Evolutionary conservation across 2,797 vertebrate species (phyloP), one percentile per base, ranked within the genome.

Genomic region (Parotocinclus haroldoi): DNA sequence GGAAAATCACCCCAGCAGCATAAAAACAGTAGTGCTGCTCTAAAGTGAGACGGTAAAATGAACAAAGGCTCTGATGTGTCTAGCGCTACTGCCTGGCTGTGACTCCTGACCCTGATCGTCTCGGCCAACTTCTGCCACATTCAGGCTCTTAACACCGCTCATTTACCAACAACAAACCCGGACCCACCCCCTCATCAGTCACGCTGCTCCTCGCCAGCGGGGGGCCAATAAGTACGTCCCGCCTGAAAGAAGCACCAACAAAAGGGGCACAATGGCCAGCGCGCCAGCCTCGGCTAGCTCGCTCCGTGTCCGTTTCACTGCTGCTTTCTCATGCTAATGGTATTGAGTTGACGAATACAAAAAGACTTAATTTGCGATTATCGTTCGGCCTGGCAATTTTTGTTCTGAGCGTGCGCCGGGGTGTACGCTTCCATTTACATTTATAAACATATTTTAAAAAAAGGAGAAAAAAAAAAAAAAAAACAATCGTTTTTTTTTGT

Each of bases 311-410:
- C 91, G 90, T 95, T 96, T 95, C 92, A 94, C 88, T 89, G 80
- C 81, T 85, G 87, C 93, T 95, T 98, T 96, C 91, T 96, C 89
- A 96, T 97, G 94, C 80, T 95, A 96, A 97, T 95, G 80, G 89
- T 90, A 93, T 93, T 91, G 92, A 95, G 94, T 93, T 89, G 89
- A 89, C 86, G 87, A 91, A 92, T 92, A 96, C 92, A 98, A 95
- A 95, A 89, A 89, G 91, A 93, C 90, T 92, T 95, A 91, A 96
- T 93, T 94, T 92, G 91, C 92, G 91, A 94, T 95, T 94, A 91
- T 89, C 88, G 89, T 90, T 85, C 72, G 18, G 74, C 66, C 40
- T 37, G 72, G 58, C 71, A 63, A 70, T 72, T 71, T 68, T 72
- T 53, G 59, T 45, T 63, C 39, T 58, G 76, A 54, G 58, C 73